Evolutionary conservation across 2,113 vertebrate genomes (phyloP).

Genomic region (Elgaria multicarinata): DNA sequence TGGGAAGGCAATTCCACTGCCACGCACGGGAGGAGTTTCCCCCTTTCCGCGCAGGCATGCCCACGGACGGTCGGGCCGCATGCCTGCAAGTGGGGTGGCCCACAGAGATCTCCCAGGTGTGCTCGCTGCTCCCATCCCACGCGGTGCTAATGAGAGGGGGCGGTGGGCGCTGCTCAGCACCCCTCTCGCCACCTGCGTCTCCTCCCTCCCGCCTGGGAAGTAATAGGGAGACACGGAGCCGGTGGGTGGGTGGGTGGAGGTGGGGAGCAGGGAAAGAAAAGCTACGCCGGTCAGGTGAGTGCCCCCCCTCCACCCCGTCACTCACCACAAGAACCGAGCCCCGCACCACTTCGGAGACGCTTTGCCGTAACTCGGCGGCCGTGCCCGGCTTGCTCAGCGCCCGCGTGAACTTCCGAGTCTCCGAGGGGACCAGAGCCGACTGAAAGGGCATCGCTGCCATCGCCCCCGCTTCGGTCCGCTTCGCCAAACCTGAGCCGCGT

Average conservation of each 20-base stretch:
- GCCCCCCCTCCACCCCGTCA: constrained; percentile 14
- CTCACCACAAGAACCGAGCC: constrained; percentile 93
- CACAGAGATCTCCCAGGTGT: not conserved
- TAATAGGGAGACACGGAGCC: not conserved
- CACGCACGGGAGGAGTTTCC: too few species aligned
- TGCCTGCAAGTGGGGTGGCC: not conserved
- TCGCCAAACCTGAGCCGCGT: accelerated
- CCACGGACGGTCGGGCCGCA: too few species aligned
- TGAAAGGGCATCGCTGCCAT: constrained; percentile 35
- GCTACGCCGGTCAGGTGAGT: not conserved
- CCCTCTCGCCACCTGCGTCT: not conserved
- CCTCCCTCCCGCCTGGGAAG: not conserved
- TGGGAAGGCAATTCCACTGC: too few species aligned
- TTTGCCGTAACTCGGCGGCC: constrained; percentile 94
- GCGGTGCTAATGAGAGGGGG: not conserved
- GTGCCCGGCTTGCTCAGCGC: constrained; percentile 94
- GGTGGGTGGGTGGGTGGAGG: too few species aligned
- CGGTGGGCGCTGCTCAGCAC: not conserved
- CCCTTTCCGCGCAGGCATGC: not conserved
- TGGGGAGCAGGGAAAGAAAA: not conserved
- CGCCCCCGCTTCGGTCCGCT: not conserved
- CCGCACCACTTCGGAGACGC: constrained; percentile 94
- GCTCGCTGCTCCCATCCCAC: not conserved
- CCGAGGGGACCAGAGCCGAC: constrained; percentile 70
- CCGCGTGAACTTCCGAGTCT: constrained; percentile 95